Base-by-base conservation (phyloP, 2,888 invertebrate genomes). In the Aethes cnicana region DNA sequence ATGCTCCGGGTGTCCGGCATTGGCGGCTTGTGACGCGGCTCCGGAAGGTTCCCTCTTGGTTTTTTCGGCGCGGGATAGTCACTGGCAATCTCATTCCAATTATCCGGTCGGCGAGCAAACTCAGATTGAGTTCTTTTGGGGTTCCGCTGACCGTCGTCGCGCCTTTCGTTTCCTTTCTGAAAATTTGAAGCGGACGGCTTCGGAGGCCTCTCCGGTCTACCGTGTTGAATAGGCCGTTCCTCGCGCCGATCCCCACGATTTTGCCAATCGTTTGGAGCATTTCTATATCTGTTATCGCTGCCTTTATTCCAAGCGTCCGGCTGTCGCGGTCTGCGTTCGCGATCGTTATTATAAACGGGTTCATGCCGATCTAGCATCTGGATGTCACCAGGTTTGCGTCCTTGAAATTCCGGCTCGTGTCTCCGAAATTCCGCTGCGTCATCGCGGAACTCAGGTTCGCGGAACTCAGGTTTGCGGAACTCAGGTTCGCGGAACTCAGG, bases 61-160 rank as follows among this genome's bases (percentile, higher is more conserved):
- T 16, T 20, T 43, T 43, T 43, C 14, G 30, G 7, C 20, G 43
- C 33, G 17, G 50, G 36, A 14, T 43, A 43, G 23, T 43, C 36
- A 9, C 30, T 37, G n/a, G 18, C 36, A 3, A 36, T 14, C 9
- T 26, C 9, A 9, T 14, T 50, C 17, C 17, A 43, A 17, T 30
- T 28, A 5, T 25, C 9, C 2, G 43, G 21, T 3, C 30, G n/a
- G 12, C 20, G 7, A 17, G 14, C 12, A n/a, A 16, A 9, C 23
- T 18, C n/a, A 17, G 20, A 7, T n/a, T 4, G 6, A 25, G 28
- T 8, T 43, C 43, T 4, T 16, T 12, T 9, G 1, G 30, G n/a
- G 12, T 18, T 36, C 9, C 28, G 36, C 7, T 23, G 36, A 9
- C 20, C 26, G 16, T 33, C 17, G 4, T 43, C 30, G 12, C 28